A percentile compares a stretch with the other conserved stretches of the same genome.
Evolutionary conservation across 2,113 vertebrate genomes (phyloP).

Genomic region (Monopterus albus): DNA sequence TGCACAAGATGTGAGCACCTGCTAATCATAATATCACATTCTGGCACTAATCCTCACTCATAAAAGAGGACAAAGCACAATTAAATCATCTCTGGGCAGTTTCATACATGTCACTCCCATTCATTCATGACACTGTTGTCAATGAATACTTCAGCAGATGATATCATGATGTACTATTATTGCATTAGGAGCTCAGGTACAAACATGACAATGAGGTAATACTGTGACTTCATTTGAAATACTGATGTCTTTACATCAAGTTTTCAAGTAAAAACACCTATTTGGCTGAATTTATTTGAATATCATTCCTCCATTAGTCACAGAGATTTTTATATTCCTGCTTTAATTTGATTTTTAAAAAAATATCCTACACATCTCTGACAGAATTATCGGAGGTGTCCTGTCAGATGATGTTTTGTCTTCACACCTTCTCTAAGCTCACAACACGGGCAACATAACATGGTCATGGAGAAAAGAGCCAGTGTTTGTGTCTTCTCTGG

Average conservation of each 20-base stretch:
- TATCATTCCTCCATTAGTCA: neutral
- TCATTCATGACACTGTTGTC: slow-evolving; percentile 34
- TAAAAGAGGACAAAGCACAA: slow-evolving; percentile 31
- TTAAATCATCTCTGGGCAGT: slow-evolving; percentile 48
- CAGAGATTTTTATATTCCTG: neutral
- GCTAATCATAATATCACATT: slow-evolving; percentile 63
- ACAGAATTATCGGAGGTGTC: slow-evolving; percentile 52
- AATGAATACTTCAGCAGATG: neutral
- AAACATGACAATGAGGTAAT: slow-evolving; percentile 30
- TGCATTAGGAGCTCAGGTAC: slow-evolving; percentile 34
- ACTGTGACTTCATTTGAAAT: slow-evolving; percentile 9
- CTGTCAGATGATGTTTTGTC: slow-evolving; percentile 64
- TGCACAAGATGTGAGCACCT: slow-evolving; percentile 50
- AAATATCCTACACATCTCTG: neutral
- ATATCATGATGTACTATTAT: slow-evolving; percentile 13
- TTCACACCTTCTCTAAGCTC: slow-evolving; percentile 60
- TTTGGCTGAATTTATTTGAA: neutral
- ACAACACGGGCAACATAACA: slow-evolving; percentile 31
- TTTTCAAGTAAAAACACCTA: neutral
- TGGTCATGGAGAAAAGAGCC: slow-evolving; percentile 41
- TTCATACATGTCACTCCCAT: slow-evolving; percentile 40
- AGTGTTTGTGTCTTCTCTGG: neutral
- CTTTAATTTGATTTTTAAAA: neutral
- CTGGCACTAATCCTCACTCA: slow-evolving; percentile 43
- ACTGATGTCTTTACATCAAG: neutral